Conservation (phyloP, 1,140 invertebrate genomes). For the Pseudomyrmex cubaensis region DNA sequence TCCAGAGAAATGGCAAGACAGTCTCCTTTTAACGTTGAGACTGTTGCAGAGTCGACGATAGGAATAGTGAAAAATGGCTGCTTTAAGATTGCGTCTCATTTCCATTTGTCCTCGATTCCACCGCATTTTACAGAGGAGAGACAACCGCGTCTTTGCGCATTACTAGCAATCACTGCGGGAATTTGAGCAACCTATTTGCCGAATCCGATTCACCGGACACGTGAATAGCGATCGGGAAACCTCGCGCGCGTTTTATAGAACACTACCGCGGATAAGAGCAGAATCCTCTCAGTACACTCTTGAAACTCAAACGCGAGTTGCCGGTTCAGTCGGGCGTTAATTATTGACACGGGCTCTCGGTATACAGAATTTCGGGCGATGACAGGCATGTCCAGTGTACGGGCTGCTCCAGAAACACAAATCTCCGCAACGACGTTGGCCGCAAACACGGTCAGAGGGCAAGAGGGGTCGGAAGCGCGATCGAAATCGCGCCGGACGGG, state of each 20-base stretch:
- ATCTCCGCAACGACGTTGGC: slow-evolving; percentile 47
- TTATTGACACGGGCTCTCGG: slow-evolving; percentile 75
- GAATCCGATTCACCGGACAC: not conserved
- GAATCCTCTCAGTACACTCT: slow-evolving; percentile 6
- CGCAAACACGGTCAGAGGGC: slow-evolving; percentile 54
- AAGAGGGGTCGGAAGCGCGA: slow-evolving; percentile 6
- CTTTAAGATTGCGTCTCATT: slow-evolving; percentile 21
- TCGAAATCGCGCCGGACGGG: slow-evolving; percentile 12
- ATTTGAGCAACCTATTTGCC: not conserved
- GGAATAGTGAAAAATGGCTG: slow-evolving; percentile 4
- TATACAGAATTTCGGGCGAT: slow-evolving; percentile 53
- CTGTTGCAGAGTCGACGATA: not conserved
- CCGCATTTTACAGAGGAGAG: not conserved
- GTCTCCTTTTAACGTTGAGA: not conserved
- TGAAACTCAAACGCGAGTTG: slow-evolving; percentile 46
- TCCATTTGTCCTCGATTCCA: slow-evolving; percentile 19
- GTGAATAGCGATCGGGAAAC: not conserved
- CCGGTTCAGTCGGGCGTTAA: slow-evolving; percentile 73
- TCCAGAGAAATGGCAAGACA: not conserved
- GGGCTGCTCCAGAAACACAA: slow-evolving; percentile 47
- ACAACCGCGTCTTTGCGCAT: slow-evolving; percentile 5
- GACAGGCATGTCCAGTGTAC: slow-evolving; percentile 10
- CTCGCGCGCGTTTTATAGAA: not conserved
- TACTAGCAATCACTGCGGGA: not conserved
- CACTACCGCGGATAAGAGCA: not conserved